Conservation (phyloP, 2,113 vertebrate species). For the Eudorcas thomsonii region DNA sequence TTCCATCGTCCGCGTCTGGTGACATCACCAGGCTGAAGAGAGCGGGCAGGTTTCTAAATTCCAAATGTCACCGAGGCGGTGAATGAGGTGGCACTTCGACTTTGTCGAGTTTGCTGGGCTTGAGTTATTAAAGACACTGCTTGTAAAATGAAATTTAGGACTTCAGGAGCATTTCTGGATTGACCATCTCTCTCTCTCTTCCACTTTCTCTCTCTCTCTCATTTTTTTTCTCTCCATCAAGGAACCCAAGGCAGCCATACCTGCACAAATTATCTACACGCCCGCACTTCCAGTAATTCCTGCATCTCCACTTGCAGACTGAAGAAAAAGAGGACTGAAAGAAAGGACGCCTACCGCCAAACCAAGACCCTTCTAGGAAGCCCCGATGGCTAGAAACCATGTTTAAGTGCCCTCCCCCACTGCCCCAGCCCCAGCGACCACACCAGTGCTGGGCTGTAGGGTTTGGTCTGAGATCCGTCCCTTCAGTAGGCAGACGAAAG, state of each 20-base stretch:
- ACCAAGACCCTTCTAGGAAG: neutral
- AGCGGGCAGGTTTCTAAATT: neutral
- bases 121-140: conserved; percentile 20
- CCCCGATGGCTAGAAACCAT: neutral
- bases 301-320: neutral
- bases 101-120: neutral
- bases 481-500: neutral
- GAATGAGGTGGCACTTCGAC: neutral
- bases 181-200: neutral
- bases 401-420: neutral
- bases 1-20: conserved; percentile 43
- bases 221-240: neutral
- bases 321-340: neutral
- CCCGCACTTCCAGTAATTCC: neutral
- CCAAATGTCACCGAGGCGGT: conserved; percentile 18
- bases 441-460: too few species aligned
- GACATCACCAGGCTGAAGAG: conserved; percentile 50
- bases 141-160: conserved; percentile 45
- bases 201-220: too few species aligned
- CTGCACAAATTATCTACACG: neutral
- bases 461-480: neutral
- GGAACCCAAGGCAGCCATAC: neutral
- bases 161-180: neutral
- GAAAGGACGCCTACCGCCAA: neutral
- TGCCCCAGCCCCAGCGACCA: neutral